A percentile compares a stretch with the other conserved stretches of the same genome.
phyloP scores from a whole-genome alignment of 1,140 invertebrate genomes.

The Neelides sp. region DNA sequence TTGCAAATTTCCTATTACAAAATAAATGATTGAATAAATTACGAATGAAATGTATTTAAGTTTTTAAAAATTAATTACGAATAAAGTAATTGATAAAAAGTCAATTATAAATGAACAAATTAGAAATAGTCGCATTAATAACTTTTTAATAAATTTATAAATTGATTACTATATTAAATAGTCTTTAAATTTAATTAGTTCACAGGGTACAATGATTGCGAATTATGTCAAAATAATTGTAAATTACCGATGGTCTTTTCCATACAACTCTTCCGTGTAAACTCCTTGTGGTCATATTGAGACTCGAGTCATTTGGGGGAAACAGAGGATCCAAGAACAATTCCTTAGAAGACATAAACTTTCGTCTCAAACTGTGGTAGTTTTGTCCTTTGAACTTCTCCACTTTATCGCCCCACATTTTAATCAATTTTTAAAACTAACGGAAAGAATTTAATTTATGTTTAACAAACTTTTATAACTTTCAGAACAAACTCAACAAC shows the following conservation, averaged over 20 bases:
- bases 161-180: background rate
- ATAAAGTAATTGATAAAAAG: background rate
- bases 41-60: background rate
- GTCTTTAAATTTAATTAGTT: background rate
- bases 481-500: no score
- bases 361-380: constrained; percentile 14
- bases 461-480: no score
- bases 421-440: background rate
- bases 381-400: constrained; percentile 23
- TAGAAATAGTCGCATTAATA: no score
- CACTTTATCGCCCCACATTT: background rate
- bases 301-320: constrained; percentile 34
- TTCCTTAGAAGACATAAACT: constrained; percentile 20
- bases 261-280: constrained; percentile 20
- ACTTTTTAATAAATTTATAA: constrained; percentile 7
- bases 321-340: constrained; percentile 41
- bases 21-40: no score
- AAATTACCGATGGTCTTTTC: constrained; percentile 27
- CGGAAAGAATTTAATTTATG: no score
- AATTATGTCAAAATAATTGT: no score
- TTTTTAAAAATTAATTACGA: constrained; percentile 3
- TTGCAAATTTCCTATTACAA: constrained; percentile 48
- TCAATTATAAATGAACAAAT: background rate
- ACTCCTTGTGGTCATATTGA: constrained; percentile 14
- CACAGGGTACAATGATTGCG: no score